Conservation (phyloP, 1,140 invertebrate species). For the Penaeus japonicus region DNA sequence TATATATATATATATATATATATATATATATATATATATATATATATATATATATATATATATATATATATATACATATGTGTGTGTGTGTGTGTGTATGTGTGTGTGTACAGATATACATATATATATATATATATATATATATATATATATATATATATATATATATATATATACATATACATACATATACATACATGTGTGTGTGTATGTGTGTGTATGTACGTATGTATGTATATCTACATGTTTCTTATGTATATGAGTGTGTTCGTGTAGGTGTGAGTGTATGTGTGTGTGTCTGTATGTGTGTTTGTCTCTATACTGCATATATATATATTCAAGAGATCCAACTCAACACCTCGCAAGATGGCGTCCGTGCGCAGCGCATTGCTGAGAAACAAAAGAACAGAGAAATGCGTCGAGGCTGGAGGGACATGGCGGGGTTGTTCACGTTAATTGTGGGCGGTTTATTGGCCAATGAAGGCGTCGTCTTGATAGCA, state of each 20-base stretch:
- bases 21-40: not conserved
- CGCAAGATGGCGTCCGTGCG: no score
- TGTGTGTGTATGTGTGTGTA: not conserved
- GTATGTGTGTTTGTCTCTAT: not conserved
- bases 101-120: slow-evolving; percentile 17
- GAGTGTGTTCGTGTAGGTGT: not conserved
- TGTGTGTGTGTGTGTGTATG: not conserved
- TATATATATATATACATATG: not conserved
- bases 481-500: no score
- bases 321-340: no score
- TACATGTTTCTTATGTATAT: not conserved
- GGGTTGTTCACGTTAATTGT: no score
- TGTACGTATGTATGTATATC: slow-evolving; percentile 25
- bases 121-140: slow-evolving; percentile 39
- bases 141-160: slow-evolving; percentile 40
- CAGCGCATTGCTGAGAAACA: no score
- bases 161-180: slow-evolving; percentile 21
- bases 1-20: not conserved
- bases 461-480: no score
- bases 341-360: no score
- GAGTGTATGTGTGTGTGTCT: not conserved
- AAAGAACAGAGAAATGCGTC: no score
- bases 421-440: no score
- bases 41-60: not conserved
- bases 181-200: slow-evolving; percentile 15